phyloP scores from a whole-genome alignment of 2,888 invertebrate genomes.

The Sarcophaga subvicina region DNA sequence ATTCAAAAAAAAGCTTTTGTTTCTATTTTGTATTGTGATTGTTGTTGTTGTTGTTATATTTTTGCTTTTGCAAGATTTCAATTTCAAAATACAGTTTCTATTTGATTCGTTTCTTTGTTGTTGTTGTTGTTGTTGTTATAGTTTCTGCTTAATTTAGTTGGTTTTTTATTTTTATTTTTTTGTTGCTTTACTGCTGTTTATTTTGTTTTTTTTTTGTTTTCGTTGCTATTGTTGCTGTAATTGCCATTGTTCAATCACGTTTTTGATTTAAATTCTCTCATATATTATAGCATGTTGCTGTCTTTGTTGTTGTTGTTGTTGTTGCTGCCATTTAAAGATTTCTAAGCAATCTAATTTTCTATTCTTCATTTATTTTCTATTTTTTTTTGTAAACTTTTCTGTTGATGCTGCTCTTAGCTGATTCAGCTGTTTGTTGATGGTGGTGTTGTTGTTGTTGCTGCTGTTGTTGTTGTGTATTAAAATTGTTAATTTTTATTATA shows the following conservation, averaged over 20 bases:
- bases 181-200: constrained; percentile 34
- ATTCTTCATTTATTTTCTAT: constrained; percentile 3
- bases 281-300: constrained; percentile 6
- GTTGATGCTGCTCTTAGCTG: too few species aligned
- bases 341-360: constrained; percentile 20
- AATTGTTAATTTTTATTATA: constrained; percentile 53
- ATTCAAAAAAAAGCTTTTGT: neutral
- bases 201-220: constrained; percentile 17
- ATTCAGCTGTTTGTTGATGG: too few species aligned
- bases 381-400: neutral
- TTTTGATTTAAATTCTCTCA: constrained; percentile 64
- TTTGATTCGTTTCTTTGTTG: neutral
- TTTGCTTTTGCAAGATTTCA: neutral
- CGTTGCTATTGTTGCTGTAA: constrained; percentile 48
- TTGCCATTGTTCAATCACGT: constrained; percentile 68
- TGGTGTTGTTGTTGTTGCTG: neutral
- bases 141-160: neutral
- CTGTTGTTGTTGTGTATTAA: constrained; percentile 44
- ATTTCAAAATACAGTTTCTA: neutral
- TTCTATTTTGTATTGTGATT: neutral
- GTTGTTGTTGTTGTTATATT: neutral
- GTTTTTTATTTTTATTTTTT: neutral
- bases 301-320: constrained; percentile 14
- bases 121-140: neutral
- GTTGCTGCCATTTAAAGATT: constrained; percentile 44